Evolutionary conservation across 1,140 invertebrate species (phyloP).

Genomic region (Megalonaias nervosa): DNA sequence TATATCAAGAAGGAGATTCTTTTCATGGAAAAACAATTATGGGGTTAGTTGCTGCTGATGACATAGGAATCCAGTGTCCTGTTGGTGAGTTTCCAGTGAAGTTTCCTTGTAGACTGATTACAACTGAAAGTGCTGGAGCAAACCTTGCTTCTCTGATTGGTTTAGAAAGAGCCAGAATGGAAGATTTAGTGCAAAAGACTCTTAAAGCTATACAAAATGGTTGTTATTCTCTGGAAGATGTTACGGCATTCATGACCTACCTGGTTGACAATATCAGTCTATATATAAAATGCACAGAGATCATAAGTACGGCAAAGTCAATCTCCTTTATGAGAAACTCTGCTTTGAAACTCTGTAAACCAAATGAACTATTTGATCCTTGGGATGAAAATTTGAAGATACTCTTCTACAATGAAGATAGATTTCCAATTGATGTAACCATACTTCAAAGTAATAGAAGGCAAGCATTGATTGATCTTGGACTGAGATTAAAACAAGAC

Average conservation of each 20-base stretch:
- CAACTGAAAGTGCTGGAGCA: too few species aligned
- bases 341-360: background rate
- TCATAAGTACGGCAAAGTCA: background rate
- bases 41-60: too few species aligned
- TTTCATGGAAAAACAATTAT: too few species aligned
- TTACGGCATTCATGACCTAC: slow-evolving; percentile 15
- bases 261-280: slow-evolving; percentile 8
- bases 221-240: background rate
- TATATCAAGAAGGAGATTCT: too few species aligned
- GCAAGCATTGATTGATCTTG: background rate
- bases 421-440: slow-evolving; percentile 1
- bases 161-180: background rate
- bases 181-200: background rate
- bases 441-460: background rate
- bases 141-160: background rate
- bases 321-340: background rate
- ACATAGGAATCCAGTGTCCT: too few species aligned
- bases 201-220: too few species aligned
- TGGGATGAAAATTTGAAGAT: background rate
- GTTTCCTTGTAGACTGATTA: too few species aligned
- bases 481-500: background rate
- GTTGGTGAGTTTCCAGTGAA: too few species aligned
- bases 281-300: background rate
- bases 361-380: slow-evolving; percentile 11
- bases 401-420: background rate